Evolutionary conservation across 2,113 vertebrate genomes (phyloP), one percentile per base, ranked within the genome.

Genomic region (Hydrochoerus hydrochaeris): DNA sequence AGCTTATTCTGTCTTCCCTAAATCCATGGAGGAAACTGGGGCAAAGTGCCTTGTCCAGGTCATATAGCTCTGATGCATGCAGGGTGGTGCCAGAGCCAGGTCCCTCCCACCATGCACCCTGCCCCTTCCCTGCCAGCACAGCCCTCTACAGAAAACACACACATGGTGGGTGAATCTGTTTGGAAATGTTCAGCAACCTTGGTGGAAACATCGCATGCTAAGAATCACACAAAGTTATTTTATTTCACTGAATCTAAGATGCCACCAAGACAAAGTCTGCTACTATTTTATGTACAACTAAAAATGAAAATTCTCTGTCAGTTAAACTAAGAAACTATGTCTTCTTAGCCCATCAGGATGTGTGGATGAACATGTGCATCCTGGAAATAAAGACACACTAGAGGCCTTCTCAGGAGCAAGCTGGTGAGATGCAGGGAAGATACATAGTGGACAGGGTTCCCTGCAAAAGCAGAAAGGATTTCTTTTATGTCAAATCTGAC

Each of bases 381-480:
- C 87, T 12, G 19, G 73, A 85, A 60, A 6, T 9, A 54, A 85
- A 95, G 94, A 71, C 1, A 62, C 0, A 0, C 7, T 0, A 3
- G 26, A 49, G 44, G 30, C 32, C 44, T 80, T 12, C 0, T 4
- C 35, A 16, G 4, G 57, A 78, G 54, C 63, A 46, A 32, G 58
- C 60, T 1, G 38, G 58, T 5, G 12, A 71, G 24, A 41, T 0
- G 19, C 16, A 41, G 0, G 28, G 19, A 0, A 60, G 57, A 71
- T 0, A 22, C 19, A 26, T 17, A 16, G 14, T 2, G 38, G 41
- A 65, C 6, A 7, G 3, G 14, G 30, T 5, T 67, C 52, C n/a
- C 35, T 54, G 0, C 11, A 73, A n/a, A 49, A 0, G 3, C 28
- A 28, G 44, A n/a, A n/a, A 49, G 62, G 19, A 73, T n/a, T 57